Evolutionary conservation across 2,888 invertebrate species (phyloP), one percentile per base, ranked within the genome.

Genomic region (Iselma pallidipennis): DNA sequence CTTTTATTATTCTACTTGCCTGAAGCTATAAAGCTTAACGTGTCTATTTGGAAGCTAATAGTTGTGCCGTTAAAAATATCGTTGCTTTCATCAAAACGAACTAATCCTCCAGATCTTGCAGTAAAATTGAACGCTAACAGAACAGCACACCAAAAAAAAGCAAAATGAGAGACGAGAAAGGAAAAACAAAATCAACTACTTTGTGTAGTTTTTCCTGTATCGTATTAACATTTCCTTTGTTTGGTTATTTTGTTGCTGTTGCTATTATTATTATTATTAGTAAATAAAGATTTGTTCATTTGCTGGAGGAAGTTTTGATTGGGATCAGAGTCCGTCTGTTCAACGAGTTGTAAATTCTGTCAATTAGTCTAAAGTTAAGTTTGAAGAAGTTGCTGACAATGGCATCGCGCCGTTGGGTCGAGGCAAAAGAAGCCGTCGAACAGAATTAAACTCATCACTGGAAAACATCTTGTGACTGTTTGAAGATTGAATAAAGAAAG

Each of bases 321-420:
- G n/a, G 45, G 12, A 45, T 45, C 45, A 23, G n/a, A 23, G n/a
- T 12, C 10, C 2, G 21, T 19, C 21, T 42, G 42, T 21, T 19
- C 45, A 45, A 45, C 45, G 45, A 45, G 45, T 45, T 45, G 45
- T 45, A 45, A 45, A 45, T 45, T 45, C 21, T 45, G 45, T 23
- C 45, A 45, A 45, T 45, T 45, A 45, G 45, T 21, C 45, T 9
- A 19, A 45, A 45, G 45, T 45, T 45, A 3, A 45, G 45, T 45
- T 45, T 45, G 45, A 45, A 45, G 23, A 45, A 45, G 45, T 45
- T 45, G 45, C 45, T 45, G 45, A 45, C 45, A 45, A 45, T 45
- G 21, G 21, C 45, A 45, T 45, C 45, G 12, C 45, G 12, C 4
- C 23, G 14, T 16, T 16, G 19, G 37, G 19, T 37, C n/a, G n/a